Conservation (phyloP, 2,113 vertebrate genomes). For the Sander lucioperca region DNA sequence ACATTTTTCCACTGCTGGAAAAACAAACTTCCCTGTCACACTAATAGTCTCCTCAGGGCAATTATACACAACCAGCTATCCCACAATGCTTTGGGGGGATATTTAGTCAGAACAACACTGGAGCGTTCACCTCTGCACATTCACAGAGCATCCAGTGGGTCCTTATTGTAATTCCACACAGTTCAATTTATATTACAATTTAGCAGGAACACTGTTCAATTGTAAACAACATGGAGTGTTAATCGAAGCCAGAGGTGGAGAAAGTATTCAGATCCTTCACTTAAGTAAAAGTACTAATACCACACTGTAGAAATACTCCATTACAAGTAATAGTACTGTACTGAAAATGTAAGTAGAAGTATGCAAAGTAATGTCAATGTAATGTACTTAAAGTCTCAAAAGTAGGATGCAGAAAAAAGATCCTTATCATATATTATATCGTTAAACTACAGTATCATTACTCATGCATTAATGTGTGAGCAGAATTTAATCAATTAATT, state of each 20-base stretch:
- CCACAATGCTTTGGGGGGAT: constrained; percentile 13
- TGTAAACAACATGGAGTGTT: background rate
- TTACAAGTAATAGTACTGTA: background rate
- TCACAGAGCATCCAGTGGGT: background rate
- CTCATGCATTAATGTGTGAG: no score
- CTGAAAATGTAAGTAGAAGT: background rate
- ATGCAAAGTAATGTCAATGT: background rate
- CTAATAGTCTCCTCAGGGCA: background rate
- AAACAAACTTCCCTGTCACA: constrained; percentile 28
- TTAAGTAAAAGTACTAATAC: background rate
- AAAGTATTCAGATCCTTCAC: background rate
- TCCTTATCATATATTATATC: no score
- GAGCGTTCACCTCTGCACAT: background rate
- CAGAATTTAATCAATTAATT: no score
- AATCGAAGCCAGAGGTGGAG: background rate
- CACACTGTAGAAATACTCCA: background rate
- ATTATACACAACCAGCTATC: background rate
- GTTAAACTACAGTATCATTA: no score
- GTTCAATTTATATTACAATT: background rate
- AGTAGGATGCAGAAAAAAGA: background rate
- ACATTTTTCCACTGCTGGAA: constrained; percentile 27
- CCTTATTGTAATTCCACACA: background rate
- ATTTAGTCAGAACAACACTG: background rate
- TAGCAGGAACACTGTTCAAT: background rate
- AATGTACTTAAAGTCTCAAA: background rate